A percentile compares a stretch with the other conserved stretches of the same genome.
Conservation (phyloP, 2,797 vertebrate species). For the Chelon auratus region DNA sequence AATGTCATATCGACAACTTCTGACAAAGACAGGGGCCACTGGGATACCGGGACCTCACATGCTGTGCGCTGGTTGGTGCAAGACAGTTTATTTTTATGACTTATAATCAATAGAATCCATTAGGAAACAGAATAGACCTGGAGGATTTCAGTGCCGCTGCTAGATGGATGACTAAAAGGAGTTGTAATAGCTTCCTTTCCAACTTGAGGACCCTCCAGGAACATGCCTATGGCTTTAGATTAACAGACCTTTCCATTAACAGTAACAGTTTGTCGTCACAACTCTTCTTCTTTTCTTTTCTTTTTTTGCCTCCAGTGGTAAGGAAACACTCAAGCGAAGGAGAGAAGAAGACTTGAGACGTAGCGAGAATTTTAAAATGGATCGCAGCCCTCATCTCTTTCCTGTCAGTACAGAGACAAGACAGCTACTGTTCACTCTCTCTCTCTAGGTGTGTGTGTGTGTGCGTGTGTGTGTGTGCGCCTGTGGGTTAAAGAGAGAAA, state of each 20-base stretch:
- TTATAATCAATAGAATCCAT: conserved; percentile 68
- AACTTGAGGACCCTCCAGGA: conserved; percentile 33
- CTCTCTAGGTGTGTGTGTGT: conserved; percentile 22
- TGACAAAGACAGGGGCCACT: conserved; percentile 30
- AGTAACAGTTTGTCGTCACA: conserved; percentile 42
- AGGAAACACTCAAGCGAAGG: conserved; percentile 64
- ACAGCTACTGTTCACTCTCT: conserved; percentile 75
- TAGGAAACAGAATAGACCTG: conserved; percentile 44
- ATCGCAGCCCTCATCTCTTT: conserved; percentile 74
- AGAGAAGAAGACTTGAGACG: conserved; percentile 67
- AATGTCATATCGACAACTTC: conserved; percentile 19
- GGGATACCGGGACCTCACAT: conserved; percentile 29
- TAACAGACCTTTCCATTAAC: conserved; percentile 51
- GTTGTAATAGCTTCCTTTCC: conserved; percentile 44
- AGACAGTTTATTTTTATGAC: conserved; percentile 59
- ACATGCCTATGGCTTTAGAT: conserved; percentile 44
- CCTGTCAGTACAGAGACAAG: conserved; percentile 77
- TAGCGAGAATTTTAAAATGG: conserved; percentile 78
- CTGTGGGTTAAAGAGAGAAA: conserved; percentile 65
- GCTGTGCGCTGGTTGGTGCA: neutral
- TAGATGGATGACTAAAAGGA: conserved; percentile 41
- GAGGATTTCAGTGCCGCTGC: conserved; percentile 29
- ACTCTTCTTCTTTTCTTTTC: conserved; percentile 14
- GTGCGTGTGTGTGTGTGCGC: conserved; percentile 32
- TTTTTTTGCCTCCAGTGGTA: conserved; percentile 38